Conservation (phyloP, 2,888 invertebrate genomes). For the Perdita meconis region DNA sequence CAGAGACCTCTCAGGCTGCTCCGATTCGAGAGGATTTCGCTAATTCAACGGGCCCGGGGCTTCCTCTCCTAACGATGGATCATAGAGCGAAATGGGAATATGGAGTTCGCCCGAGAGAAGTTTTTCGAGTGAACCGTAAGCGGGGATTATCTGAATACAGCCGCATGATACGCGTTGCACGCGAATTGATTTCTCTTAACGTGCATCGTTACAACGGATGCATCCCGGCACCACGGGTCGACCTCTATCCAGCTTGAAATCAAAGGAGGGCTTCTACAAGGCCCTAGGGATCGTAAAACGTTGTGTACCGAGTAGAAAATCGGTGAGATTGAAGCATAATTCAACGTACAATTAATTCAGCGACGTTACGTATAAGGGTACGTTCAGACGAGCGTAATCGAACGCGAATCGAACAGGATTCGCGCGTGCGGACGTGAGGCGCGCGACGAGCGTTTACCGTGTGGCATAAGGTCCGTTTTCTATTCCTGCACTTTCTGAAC, state of each 20-base stretch:
- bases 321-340: background rate
- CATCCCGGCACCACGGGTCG: background rate
- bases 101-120: conserved; percentile 51
- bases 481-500: no score
- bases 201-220: conserved; percentile 8
- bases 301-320: no score
- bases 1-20: conserved; percentile 47
- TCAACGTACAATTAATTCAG: no score
- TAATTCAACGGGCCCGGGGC: conserved; percentile 58
- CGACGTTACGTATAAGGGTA: no score
- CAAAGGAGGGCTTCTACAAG: background rate
- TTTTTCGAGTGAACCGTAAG: conserved; percentile 56
- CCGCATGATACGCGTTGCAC: conserved; percentile 24
- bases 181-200: conserved; percentile 35
- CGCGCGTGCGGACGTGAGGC: no score
- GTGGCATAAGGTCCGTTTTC: background rate
- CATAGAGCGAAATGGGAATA: conserved; percentile 60
- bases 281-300: conserved; percentile 26
- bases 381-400: no score
- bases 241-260: background rate
- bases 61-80: conserved; percentile 61
- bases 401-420: no score
- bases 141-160: conserved; percentile 53
- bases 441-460: no score
- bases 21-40: conserved; percentile 66